A percentile compares a stretch with the other conserved stretches of the same genome.
Evolutionary conservation across 2,113 vertebrate genomes (phyloP).

Genomic region (Arizona elegans): DNA sequence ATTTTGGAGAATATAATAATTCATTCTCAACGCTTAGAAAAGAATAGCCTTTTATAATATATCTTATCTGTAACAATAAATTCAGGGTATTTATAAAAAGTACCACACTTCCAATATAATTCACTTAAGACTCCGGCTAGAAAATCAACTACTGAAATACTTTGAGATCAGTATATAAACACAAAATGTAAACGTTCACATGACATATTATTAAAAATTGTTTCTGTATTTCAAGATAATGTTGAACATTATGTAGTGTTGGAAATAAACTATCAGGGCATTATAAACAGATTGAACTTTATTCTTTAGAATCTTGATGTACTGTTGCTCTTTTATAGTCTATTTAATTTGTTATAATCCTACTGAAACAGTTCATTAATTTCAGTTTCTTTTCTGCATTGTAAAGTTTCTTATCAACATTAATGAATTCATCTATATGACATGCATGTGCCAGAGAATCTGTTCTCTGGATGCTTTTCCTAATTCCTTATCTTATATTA

Average conservation of each 20-base stretch:
- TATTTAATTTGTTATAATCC: background rate
- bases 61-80: conserved; percentile 14
- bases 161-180: conserved; percentile 61
- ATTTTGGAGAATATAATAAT: background rate
- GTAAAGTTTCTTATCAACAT: background rate
- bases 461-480: background rate
- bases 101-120: conserved; percentile 52
- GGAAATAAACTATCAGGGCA: conserved; percentile 51
- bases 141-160: conserved; percentile 31
- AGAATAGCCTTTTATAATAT: conserved; percentile 9
- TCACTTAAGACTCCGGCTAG: conserved; percentile 30
- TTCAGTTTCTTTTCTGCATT: background rate
- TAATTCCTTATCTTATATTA: background rate
- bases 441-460: background rate
- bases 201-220: conserved; percentile 52
- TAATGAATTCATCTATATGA: background rate
- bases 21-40: background rate
- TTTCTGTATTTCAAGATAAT: conserved; percentile 62
- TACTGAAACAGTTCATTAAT: background rate
- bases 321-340: conserved; percentile 1
- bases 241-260: conserved; percentile 62
- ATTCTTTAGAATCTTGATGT: conserved; percentile 50
- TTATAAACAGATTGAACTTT: conserved; percentile 57
- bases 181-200: conserved; percentile 57
- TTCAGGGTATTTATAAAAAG: conserved; percentile 50